These are phyloP conservation scores for Holotrichia oblita DNA, from an alignment of 1,140 invertebrate species.

Conservation along the genomic window DNA sequence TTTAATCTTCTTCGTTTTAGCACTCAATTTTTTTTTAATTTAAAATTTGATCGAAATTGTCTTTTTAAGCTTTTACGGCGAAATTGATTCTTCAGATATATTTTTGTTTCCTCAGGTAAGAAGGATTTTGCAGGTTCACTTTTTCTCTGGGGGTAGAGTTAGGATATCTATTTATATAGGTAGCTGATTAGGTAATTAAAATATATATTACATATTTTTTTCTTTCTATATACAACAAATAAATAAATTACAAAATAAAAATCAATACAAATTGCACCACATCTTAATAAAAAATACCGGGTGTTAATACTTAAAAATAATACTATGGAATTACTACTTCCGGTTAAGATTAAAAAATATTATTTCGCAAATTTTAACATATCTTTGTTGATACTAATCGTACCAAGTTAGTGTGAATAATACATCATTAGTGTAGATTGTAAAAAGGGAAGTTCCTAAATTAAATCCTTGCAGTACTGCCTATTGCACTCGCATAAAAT, in stretches of 20 bases:
- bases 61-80: neutral
- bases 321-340: neutral
- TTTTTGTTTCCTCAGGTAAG: neutral
- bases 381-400: too few relatives aligned
- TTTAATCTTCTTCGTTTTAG: constrained; percentile 6
- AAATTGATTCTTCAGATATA: neutral
- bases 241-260: constrained; percentile 37
- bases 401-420: too few relatives aligned
- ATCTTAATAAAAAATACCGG: neutral
- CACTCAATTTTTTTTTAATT: neutral
- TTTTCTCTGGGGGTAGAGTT: neutral
- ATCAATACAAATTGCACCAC: constrained; percentile 15
- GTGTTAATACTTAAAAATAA: constrained; percentile 30
- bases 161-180: neutral
- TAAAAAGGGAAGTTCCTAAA: too few relatives aligned
- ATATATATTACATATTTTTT: constrained; percentile 28
- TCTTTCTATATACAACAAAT: constrained; percentile 23
- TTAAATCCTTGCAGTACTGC: too few relatives aligned
- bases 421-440: too few relatives aligned
- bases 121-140: neutral
- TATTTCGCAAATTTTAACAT: neutral
- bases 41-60: constrained; percentile 16
- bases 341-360: neutral
- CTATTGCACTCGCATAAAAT: too few relatives aligned
- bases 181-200: constrained; percentile 27